These are phyloP conservation scores for Ectemnius lituratus DNA, from an alignment of 2,888 invertebrate species.

Conservation along the genomic window DNA sequence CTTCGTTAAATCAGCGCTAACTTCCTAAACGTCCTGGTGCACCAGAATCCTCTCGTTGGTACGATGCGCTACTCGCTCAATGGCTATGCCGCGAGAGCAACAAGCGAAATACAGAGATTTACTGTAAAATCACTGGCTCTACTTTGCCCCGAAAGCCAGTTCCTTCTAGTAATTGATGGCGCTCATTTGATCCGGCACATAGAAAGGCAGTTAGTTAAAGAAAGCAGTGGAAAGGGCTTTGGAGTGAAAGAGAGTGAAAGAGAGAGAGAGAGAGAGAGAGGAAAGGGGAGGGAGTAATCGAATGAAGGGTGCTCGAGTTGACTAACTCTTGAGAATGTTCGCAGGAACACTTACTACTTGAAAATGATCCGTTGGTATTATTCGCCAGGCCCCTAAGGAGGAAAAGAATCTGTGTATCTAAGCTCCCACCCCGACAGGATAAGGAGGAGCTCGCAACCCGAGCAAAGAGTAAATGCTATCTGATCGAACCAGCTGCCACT, in stretches of 20 bases:
- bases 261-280: conserved; percentile 49
- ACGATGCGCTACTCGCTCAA: not conserved
- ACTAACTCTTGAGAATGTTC: conserved; percentile 42
- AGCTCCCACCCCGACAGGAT: no score
- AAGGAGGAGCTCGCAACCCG: no score
- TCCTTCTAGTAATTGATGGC: conserved; percentile 48
- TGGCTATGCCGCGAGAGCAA: not conserved
- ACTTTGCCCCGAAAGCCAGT: conserved; percentile 35
- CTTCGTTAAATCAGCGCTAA: not conserved
- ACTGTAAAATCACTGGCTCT: conserved; percentile 40
- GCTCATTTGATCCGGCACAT: conserved; percentile 50
- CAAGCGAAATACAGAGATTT: conserved; percentile 41
- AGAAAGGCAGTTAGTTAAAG: conserved; percentile 44
- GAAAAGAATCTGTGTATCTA: conserved; percentile 27
- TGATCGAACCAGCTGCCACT: not conserved
- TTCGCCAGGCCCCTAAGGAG: not conserved
- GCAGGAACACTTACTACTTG: conserved; percentile 32
- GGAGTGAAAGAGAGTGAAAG: conserved; percentile 8
- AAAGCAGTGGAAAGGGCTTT: not conserved
- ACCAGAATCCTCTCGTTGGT: not conserved
- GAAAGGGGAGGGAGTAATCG: conserved; percentile 62
- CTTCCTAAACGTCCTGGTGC: not conserved
- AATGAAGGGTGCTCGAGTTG: conserved; percentile 61
- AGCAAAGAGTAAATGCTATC: no score
- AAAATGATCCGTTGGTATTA: conserved; percentile 43